A percentile compares a stretch with the other conserved stretches of the same genome.
These are phyloP conservation scores for Oscheius myriophilus DNA, from an alignment of 2,888 invertebrate species.

Conservation along the genomic window DNA sequence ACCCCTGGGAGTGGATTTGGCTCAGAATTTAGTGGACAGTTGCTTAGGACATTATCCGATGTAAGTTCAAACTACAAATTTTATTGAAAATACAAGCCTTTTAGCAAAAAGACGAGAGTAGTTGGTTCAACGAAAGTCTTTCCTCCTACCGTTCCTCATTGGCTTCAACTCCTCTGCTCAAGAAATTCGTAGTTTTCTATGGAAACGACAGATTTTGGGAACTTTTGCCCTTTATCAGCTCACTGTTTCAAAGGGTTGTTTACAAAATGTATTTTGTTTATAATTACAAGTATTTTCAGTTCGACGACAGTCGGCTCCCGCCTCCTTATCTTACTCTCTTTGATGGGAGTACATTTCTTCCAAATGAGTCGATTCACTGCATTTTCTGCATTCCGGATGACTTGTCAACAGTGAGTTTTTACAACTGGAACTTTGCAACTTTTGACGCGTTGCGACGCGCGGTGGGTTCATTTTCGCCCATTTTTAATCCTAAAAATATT, in stretches of 20 bases:
- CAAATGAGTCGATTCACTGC: conserved; percentile 37
- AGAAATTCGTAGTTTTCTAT: conserved; percentile 55
- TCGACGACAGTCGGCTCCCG: conserved; percentile 26
- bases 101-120: too few relatives aligned
- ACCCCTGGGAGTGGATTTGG: conserved; percentile 38
- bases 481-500: too few relatives aligned
- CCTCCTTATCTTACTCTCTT: conserved; percentile 41
- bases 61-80: too few relatives aligned
- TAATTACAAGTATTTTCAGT: too few relatives aligned
- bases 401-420: conserved; percentile 24
- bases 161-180: not conserved
- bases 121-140: not conserved
- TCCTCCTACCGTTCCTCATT: conserved; percentile 3
- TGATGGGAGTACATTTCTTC: conserved; percentile 42
- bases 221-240: conserved; percentile 54
- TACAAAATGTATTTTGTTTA: too few relatives aligned
- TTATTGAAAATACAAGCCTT: too few relatives aligned
- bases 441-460: too few relatives aligned
- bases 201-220: conserved; percentile 53
- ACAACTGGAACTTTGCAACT: too few relatives aligned
- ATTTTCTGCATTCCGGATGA: conserved; percentile 46
- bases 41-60: conserved; percentile 3
- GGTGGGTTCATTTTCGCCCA: too few relatives aligned
- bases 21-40: conserved; percentile 6
- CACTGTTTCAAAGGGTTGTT: conserved; percentile 47